Conservation (phyloP, 1,140 invertebrate species). For the silkworm (Bombyx mori) region ASM3026992v2 NC_085119.1:7614501-7615000, state of each 20-base stretch:
- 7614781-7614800: slow-evolving; percentile 52
- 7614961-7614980: background rate
- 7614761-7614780: slow-evolving; percentile 23
- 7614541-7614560: no score
- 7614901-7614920: background rate
- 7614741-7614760: slow-evolving; percentile 35
- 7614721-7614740: slow-evolving; percentile 50
- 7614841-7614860: no score
- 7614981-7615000: no score
- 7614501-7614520: no score
- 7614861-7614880: no score
- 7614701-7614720: slow-evolving; percentile 53
- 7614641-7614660: slow-evolving; percentile 11
- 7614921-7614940: slow-evolving; percentile 7
- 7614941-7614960: slow-evolving; percentile 7
- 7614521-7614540: no score
- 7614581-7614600: slow-evolving; percentile 14
- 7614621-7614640: slow-evolving; percentile 21
- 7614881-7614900: no score
- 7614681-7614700: slow-evolving; percentile 31
- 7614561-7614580: slow-evolving; percentile 12
- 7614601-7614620: slow-evolving; percentile 17
- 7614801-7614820: slow-evolving; percentile 62
- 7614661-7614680: slow-evolving; percentile 22
- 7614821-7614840: slow-evolving; percentile 26